A percentile compares a stretch with the other conserved stretches of the same genome.
Evolutionary conservation across 2,888 invertebrate genomes (phyloP).

Genomic region (Zootermopsis nevadensis): DNA sequence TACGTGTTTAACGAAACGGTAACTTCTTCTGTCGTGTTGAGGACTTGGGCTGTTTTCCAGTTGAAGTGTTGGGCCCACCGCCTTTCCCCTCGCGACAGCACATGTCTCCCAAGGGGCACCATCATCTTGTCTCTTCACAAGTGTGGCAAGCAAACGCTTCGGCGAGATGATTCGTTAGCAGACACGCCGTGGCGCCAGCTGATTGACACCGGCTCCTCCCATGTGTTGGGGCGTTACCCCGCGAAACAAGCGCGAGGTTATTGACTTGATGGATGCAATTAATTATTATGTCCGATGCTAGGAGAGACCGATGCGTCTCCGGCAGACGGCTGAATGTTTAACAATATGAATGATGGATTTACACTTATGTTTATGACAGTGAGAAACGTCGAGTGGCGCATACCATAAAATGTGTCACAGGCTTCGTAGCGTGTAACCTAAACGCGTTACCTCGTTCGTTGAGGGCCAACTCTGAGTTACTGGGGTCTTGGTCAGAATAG

Average conservation of each 20-base stretch:
- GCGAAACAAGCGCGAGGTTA: slow-evolving; percentile 46
- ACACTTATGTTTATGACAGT: slow-evolving; percentile 27
- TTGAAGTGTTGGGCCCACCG: neutral
- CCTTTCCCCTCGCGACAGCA: neutral
- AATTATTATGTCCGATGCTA: slow-evolving; percentile 40
- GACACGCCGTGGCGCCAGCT: slow-evolving; percentile 41
- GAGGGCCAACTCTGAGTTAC: neutral
- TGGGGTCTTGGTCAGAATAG: too few species aligned
- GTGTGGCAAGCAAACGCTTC: slow-evolving; percentile 27
- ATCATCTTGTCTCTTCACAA: too few species aligned
- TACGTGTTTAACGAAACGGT: too few species aligned
- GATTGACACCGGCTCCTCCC: slow-evolving; percentile 48
- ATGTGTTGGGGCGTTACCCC: slow-evolving; percentile 42
- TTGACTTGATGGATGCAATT: slow-evolving; percentile 50
- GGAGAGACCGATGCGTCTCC: slow-evolving; percentile 1
- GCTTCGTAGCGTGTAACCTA: neutral
- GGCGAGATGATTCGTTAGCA: slow-evolving; percentile 2
- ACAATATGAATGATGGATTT: slow-evolving; percentile 30
- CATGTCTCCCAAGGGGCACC: too few species aligned
- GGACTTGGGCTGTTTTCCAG: neutral
- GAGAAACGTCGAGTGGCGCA: slow-evolving; percentile 14
- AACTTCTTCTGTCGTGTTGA: too few species aligned
- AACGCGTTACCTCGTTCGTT: neutral
- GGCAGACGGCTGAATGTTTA: slow-evolving; percentile 6
- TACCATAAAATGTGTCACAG: slow-evolving; percentile 25